Percentiles rank a stretch among this genome's conserved stretches.
Evolutionary conservation across 2,888 invertebrate species (phyloP).

Genomic region (Agrotis clavis): DNA sequence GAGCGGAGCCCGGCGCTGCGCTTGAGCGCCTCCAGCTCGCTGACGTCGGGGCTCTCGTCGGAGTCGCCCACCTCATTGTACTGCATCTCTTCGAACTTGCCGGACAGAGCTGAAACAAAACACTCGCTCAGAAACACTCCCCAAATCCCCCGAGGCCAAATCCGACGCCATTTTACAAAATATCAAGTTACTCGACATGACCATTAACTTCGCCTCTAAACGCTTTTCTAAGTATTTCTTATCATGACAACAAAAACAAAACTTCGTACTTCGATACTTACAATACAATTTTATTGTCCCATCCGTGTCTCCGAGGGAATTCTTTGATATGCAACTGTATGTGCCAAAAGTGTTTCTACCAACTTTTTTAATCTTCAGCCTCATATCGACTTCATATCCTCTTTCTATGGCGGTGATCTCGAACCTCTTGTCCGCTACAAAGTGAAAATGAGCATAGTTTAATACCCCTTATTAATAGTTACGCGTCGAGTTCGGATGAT

Average conservation of each 20-base stretch:
- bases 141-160: constrained; percentile 64
- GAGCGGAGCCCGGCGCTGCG: constrained; percentile 77
- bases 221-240: constrained; percentile 65
- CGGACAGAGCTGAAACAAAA: constrained; percentile 84
- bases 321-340: constrained; percentile 94
- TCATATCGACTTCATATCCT: constrained; percentile 94
- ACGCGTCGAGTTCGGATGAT: constrained; percentile 4
- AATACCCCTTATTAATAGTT: constrained; percentile 22
- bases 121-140: constrained; percentile 64
- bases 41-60: constrained; percentile 86
- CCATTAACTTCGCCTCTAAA: constrained; percentile 76
- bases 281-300: constrained; percentile 94
- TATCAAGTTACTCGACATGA: constrained; percentile 78
- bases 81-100: constrained; percentile 88
- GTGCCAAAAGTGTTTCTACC: constrained; percentile 92
- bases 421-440: constrained; percentile 89
- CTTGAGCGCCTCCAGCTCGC: constrained; percentile 86
- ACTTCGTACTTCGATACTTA: constrained; percentile 84
- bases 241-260: constrained; percentile 54
- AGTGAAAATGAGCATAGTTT: constrained; percentile 33
- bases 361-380: constrained; percentile 92
- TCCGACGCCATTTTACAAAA: constrained; percentile 66
- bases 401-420: constrained; percentile 90
- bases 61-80: constrained; percentile 86
- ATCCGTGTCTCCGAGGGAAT: constrained; percentile 94